Conservation (phyloP, 2,888 invertebrate species). For the Noctua fimbriata region DNA sequence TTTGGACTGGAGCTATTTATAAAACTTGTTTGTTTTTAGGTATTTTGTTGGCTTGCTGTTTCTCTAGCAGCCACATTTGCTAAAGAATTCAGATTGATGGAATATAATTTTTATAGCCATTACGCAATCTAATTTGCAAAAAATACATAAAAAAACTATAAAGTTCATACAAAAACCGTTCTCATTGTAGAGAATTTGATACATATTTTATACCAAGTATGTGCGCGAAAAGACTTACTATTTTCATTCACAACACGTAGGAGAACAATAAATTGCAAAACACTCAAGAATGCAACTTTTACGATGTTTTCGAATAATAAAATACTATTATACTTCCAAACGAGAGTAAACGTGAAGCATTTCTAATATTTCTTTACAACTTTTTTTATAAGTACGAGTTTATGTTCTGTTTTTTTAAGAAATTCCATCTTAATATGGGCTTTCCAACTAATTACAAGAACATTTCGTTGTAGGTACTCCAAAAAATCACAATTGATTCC, state of each 20-base stretch:
- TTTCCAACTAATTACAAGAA: conserved; percentile 1
- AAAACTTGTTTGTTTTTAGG: conserved; percentile 31
- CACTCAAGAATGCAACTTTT: conserved; percentile 16
- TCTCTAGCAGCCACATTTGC: background rate
- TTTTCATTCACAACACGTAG: conserved; percentile 19
- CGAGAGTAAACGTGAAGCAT: conserved; percentile 8
- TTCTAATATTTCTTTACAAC: background rate
- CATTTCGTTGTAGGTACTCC: background rate
- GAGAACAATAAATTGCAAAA: background rate
- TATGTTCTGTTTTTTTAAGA: background rate
- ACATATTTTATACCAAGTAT: background rate
- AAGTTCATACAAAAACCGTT: background rate
- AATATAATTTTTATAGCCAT: too few species aligned
- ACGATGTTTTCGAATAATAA: background rate
- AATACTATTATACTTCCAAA: conserved; percentile 1
- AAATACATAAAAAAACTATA: background rate
- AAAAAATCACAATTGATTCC: conserved; percentile 28
- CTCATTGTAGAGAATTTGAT: background rate
- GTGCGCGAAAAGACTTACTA: background rate
- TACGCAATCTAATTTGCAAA: too few species aligned
- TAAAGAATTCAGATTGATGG: background rate
- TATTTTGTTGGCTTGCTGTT: conserved; percentile 9
- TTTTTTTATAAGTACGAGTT: background rate
- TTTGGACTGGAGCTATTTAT: conserved; percentile 47
- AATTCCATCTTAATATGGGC: background rate